Percentiles rank a stretch among this genome's conserved stretches.
Evolutionary conservation across 2,113 vertebrate species (phyloP).

Genomic region (Ranitomeya variabilis): DNA sequence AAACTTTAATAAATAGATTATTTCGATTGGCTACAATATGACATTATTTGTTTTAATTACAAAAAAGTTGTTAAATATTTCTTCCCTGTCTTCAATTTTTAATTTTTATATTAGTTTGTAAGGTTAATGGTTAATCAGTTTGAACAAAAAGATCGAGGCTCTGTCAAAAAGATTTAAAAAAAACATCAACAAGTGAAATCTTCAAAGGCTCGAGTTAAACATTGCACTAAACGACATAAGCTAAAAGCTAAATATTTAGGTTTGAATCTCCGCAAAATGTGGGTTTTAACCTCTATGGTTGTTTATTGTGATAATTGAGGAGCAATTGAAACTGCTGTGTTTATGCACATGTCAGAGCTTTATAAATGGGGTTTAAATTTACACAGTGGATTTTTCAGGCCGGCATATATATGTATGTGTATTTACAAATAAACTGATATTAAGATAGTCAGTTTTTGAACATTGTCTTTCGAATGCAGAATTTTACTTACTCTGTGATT

Average conservation of each 20-base stretch:
- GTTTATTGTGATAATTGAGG: slow-evolving; percentile 48
- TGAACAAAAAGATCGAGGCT: not conserved
- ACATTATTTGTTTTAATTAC: not conserved
- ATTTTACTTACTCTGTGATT: not conserved
- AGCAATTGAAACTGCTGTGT: slow-evolving; percentile 24
- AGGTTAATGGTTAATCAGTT: not conserved
- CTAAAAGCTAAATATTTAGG: slow-evolving; percentile 40
- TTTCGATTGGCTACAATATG: not conserved
- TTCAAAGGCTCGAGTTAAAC: slow-evolving; percentile 28
- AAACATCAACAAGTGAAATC: not conserved
- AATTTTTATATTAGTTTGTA: not conserved
- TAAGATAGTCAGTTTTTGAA: not conserved
- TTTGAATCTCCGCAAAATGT: not conserved
- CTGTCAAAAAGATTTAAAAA: slow-evolving; percentile 21
- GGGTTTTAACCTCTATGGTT: slow-evolving; percentile 11
- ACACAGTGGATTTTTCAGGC: not conserved
- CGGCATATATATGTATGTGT: not conserved
- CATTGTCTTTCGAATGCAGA: not conserved
- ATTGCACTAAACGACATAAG: slow-evolving; percentile 33
- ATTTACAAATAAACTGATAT: not conserved
- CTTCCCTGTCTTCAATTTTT: not conserved
- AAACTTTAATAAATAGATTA: not conserved
- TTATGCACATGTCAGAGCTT: slow-evolving; percentile 21
- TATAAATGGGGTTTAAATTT: not conserved
- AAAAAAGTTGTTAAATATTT: not conserved